A percentile compares a stretch with the other conserved stretches of the same genome.
phyloP scores from a whole-genome alignment of 2,888 invertebrate species.

The Leptinotarsa tumamoca region DNA sequence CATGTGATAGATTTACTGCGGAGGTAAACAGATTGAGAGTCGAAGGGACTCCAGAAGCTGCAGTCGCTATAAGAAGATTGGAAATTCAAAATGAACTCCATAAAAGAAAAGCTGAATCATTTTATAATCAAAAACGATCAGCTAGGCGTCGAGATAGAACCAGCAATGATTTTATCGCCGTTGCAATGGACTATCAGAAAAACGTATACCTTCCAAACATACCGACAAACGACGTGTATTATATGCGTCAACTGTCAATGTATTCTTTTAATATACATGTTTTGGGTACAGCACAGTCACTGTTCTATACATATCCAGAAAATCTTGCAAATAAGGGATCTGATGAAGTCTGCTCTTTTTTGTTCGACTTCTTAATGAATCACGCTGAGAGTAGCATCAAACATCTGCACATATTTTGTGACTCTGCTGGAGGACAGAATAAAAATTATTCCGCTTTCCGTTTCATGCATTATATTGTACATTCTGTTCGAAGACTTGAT shows the following conservation, averaged over 20 bases:
- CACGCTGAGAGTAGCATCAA: not conserved
- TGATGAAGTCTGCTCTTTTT: conserved; percentile 29
- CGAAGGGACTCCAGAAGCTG: too few relatives aligned
- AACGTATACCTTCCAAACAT: too few relatives aligned
- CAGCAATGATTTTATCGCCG: conserved; percentile 22
- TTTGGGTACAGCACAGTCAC: conserved; percentile 22
- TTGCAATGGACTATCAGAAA: conserved; percentile 10
- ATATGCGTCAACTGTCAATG: too few relatives aligned
- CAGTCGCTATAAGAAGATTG: not conserved
- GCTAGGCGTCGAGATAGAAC: not conserved
- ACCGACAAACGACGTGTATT: not conserved
- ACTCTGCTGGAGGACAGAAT: conserved; percentile 50
- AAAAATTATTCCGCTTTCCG: conserved; percentile 42
- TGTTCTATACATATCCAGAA: conserved; percentile 35
- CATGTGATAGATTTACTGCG: too few relatives aligned
- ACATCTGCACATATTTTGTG: too few relatives aligned
- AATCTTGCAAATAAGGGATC: conserved; percentile 28
- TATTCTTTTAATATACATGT: conserved; percentile 13
- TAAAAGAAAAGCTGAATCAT: conserved; percentile 27
- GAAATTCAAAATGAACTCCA: conserved; percentile 28
- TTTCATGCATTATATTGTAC: too few relatives aligned
- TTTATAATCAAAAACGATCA: conserved; percentile 24
- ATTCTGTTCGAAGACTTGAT: too few relatives aligned
- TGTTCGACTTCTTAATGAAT: conserved; percentile 20
- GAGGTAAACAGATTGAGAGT: too few relatives aligned